Base-by-base conservation (phyloP, 2,888 invertebrate species). In the Cheilosia impressa region DNA sequence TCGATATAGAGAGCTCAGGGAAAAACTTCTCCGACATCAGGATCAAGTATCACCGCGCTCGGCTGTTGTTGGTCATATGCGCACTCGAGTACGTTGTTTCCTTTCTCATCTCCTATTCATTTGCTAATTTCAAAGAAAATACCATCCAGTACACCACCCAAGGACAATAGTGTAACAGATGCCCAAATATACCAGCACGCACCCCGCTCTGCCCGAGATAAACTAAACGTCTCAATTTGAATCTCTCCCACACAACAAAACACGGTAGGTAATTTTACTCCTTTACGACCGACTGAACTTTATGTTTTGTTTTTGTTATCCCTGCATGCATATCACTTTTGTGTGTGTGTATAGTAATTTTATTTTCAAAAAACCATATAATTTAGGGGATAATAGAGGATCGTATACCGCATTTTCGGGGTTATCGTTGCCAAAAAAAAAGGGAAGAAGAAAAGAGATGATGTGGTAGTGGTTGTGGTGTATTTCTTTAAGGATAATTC, bases 371-470 rank as follows among this genome's bases (percentile, higher is more conserved):
- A 52, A 85, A 71, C 68, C 81, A 72, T 85, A 76, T 81, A 85
- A 85, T 81, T 85, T 85, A 81, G 76, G 81, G 81, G 76, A 85
- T 81, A 85, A 81, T 81, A 81, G 66, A 81, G 66, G 71, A 85
- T 81, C 71, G 13, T 57, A 62, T 57, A 80, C 75, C 76, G 72
- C 85, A 71, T 80, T 81, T 71, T 65, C 57, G 53, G 53, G 71
- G 72, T 58, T 71, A 66, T 62, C 60, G 38, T 24, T 71, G 31
- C 50, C 69, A 52, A 55, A 31, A n/a, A 38, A 57, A 50, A 43
- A 4, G 34, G 13, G 13, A 38, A 66, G 15, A 76, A 10, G 15
- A 9, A n/a, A n/a, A 15, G 53, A 62, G 57, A 81, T 68, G 71
- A 83, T 71, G 71, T 83, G 55, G 75, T 62, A 66, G 71, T 79